These are phyloP conservation scores for Scylla paramamosain DNA, from an alignment of 1,140 invertebrate genomes.

Conservation along the genomic window DNA sequence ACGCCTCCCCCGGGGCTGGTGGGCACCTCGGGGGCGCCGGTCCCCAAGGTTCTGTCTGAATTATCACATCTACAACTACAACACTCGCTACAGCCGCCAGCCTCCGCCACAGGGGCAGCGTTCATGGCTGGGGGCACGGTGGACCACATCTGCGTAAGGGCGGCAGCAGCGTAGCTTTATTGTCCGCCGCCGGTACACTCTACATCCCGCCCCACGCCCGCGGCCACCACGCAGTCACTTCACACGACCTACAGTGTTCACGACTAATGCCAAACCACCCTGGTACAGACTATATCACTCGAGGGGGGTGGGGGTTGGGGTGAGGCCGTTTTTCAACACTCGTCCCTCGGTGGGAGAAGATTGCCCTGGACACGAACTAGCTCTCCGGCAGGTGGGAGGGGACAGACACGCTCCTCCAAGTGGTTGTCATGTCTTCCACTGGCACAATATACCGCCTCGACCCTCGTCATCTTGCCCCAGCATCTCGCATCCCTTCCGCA, in stretches of 20 bases:
- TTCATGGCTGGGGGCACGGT: constrained; percentile 49
- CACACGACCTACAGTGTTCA: not conserved
- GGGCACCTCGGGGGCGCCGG: constrained; percentile 44
- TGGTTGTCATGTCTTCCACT: constrained; percentile 58
- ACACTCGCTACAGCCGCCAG: constrained; percentile 47
- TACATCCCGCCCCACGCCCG: constrained; percentile 2
- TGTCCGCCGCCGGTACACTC: constrained; percentile 26
- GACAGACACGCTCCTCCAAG: constrained; percentile 38
- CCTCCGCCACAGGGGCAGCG: constrained; percentile 12
- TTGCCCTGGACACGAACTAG: not conserved
- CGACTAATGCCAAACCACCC: not conserved
- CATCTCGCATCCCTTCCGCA: constrained; percentile 60
- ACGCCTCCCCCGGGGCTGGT: not conserved
- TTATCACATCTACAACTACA: constrained; percentile 54
- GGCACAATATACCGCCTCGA: constrained; percentile 35
- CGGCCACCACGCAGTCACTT: not conserved
- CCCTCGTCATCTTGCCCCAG: constrained; percentile 53
- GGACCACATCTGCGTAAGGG: not conserved
- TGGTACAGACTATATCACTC: not conserved
- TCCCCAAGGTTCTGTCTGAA: not conserved
- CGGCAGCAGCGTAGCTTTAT: constrained; percentile 18
- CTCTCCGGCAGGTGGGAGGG: constrained; percentile 4
- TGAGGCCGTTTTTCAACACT: constrained; percentile 11
- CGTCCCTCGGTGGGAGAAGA: not conserved
- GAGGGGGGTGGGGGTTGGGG: not conserved